Evolutionary conservation across 2,797 vertebrate species (phyloP).

Genomic region (Myiotriccus ornatus): DNA sequence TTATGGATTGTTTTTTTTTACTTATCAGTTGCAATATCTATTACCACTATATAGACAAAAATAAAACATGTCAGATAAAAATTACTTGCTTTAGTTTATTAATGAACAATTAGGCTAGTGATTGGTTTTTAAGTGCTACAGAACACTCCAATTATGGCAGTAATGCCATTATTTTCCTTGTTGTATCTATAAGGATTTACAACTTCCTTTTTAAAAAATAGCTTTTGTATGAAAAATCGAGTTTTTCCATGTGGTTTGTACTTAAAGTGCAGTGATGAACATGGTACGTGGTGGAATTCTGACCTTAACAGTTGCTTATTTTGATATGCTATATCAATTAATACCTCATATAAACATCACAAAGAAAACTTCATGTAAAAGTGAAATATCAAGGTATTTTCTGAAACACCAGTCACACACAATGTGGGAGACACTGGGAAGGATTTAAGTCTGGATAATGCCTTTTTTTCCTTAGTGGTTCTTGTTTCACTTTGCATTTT

Average conservation of each 20-base stretch:
- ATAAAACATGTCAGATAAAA: not conserved
- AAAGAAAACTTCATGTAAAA: not conserved
- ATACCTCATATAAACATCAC: not conserved
- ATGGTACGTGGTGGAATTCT: not conserved
- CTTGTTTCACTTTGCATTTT: not conserved
- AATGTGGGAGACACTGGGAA: not conserved
- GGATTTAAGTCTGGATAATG: not conserved
- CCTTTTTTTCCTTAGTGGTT: rapidly evolving
- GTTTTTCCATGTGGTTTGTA: not conserved
- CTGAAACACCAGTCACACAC: not conserved
- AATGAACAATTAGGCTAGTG: not conserved
- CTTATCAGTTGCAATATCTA: not conserved
- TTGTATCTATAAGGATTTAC: not conserved
- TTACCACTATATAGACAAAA: not conserved
- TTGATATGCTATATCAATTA: not conserved
- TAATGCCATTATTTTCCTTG: not conserved
- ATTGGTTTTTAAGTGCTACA: not conserved
- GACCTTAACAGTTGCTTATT: not conserved
- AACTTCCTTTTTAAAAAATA: not conserved
- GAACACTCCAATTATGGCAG: not conserved
- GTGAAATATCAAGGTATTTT: not conserved
- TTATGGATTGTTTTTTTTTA: not conserved
- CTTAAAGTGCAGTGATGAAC: not conserved
- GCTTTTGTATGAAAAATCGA: not conserved
- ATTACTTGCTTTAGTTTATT: not conserved